Evolutionary conservation across 1,140 invertebrate species (phyloP).

Genomic region (Drepana arcuata): DNA sequence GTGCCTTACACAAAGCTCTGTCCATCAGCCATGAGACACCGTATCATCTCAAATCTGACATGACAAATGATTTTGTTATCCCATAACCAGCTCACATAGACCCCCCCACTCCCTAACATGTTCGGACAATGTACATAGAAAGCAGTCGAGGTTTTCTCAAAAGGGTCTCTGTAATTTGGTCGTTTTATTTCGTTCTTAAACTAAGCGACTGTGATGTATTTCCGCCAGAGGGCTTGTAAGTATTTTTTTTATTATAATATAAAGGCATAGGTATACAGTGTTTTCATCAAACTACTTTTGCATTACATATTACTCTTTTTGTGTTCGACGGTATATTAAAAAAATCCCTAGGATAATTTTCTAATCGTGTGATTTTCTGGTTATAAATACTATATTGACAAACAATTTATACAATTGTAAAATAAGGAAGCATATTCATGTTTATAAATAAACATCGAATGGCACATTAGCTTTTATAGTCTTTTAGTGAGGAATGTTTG

Average conservation of each 20-base stretch:
- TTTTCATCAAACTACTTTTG: too few species aligned
- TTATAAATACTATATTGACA: too few species aligned
- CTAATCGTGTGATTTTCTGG: too few species aligned
- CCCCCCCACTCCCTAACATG: slow-evolving; percentile 8
- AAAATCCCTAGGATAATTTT: too few species aligned
- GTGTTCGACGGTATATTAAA: too few species aligned
- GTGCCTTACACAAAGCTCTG: slow-evolving; percentile 52
- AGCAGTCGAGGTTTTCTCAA: not conserved
- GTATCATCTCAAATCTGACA: slow-evolving; percentile 55
- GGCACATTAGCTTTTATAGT: slow-evolving; percentile 33
- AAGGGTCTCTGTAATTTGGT: slow-evolving; percentile 26
- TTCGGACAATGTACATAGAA: slow-evolving; percentile 2
- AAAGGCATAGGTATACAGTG: too few species aligned
- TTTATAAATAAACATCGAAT: slow-evolving; percentile 12
- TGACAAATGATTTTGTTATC: slow-evolving; percentile 49
- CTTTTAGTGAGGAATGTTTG: slow-evolving; percentile 52
- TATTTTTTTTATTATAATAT: too few species aligned
- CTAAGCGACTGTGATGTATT: slow-evolving; percentile 42
- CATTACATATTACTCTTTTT: too few species aligned
- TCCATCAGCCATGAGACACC: slow-evolving; percentile 41
- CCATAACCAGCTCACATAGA: slow-evolving; percentile 25
- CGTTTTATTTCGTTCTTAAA: slow-evolving; percentile 31
- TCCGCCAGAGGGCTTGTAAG: too few species aligned
- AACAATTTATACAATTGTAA: too few species aligned
- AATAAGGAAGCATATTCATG: slow-evolving; percentile 8